Percentiles rank a stretch among this genome's conserved stretches.
phyloP scores from a whole-genome alignment of 2,888 invertebrate species.

The Dicyrtoma fusca region DNA sequence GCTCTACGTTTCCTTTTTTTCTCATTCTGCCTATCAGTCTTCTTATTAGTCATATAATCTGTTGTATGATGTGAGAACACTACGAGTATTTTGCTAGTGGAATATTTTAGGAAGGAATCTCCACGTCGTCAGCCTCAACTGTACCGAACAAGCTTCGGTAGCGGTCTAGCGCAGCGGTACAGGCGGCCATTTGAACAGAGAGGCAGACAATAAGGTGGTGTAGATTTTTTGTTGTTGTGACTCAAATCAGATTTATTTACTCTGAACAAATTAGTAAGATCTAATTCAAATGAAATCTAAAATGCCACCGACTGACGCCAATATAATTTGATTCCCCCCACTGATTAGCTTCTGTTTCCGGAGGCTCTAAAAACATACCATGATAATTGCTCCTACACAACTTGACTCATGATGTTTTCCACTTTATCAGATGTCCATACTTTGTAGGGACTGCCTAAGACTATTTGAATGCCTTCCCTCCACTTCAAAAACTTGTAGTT shows the following conservation, averaged over 20 bases:
- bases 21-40: too few relatives aligned
- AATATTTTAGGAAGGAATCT: not conserved
- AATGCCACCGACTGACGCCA: slow-evolving; percentile 35
- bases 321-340: slow-evolving; percentile 32
- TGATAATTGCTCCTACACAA: not conserved
- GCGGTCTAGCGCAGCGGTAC: too few relatives aligned
- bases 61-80: too few relatives aligned
- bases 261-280: slow-evolving; percentile 36
- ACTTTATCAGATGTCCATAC: not conserved
- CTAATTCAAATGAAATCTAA: slow-evolving; percentile 38
- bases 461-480: not conserved
- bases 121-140: too few relatives aligned
- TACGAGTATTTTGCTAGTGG: slow-evolving; percentile 8
- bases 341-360: slow-evolving; percentile 38
- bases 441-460: not conserved
- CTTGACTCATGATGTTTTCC: too few relatives aligned
- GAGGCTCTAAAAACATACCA: slow-evolving; percentile 13
- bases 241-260: slow-evolving; percentile 38
- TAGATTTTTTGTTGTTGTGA: slow-evolving; percentile 22
- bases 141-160: too few relatives aligned
- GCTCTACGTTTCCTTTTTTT: too few relatives aligned
- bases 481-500: not conserved
- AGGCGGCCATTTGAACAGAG: not conserved
- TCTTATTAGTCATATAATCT: too few relatives aligned
- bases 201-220: not conserved